Evolutionary conservation across 1,140 invertebrate species (phyloP), one percentile per base, ranked within the genome.

Genomic region (Ditylenchus dipsaci): DNA sequence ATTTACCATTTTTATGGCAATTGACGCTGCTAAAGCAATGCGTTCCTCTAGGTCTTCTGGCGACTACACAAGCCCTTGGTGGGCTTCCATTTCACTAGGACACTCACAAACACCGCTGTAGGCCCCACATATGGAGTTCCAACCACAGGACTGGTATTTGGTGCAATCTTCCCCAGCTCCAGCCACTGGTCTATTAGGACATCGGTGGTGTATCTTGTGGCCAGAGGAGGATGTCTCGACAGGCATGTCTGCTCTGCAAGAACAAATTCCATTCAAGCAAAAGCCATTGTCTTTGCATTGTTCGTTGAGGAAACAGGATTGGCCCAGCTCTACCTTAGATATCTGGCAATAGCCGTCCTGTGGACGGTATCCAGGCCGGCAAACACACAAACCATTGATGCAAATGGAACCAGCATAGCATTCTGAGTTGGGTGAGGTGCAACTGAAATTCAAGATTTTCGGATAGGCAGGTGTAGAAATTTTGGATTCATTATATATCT

Each of bases 51-150:
- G 69, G 71, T 23, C 57, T 13, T 27, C 47, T n/a, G 33, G 69
- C 71, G 21, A 26, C 59, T 9, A 71, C 43, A 57, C 69, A 71
- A 19, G 19, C 53, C 43, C 64, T 67, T 47, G 57, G 23, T 29
- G 64, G 21, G n/a, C 83, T 29, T 80, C 67, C 65, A 76, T 76
- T 23, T 80, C 79, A 58, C 64, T 45, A 5, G 81, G 74, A 49
- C 79, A 81, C 63, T 81, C 79, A 61, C 79, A 81, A 15, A 81
- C 81, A 3, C 81, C 79, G 38, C 59, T 64, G n/a, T 68, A 70
- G 5, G 42, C 56, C 30, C 78, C 74, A 49, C 79, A 83, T 43
- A 78, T 67, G 27, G 76, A 79, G 63, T 83, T 81, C 38, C 68
- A 78, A 1, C 65, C 67, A 59, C 79, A 81, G 13, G 49, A 23